Conservation (phyloP, 2,888 invertebrate species). For the Agrochola macilenta region DNA sequence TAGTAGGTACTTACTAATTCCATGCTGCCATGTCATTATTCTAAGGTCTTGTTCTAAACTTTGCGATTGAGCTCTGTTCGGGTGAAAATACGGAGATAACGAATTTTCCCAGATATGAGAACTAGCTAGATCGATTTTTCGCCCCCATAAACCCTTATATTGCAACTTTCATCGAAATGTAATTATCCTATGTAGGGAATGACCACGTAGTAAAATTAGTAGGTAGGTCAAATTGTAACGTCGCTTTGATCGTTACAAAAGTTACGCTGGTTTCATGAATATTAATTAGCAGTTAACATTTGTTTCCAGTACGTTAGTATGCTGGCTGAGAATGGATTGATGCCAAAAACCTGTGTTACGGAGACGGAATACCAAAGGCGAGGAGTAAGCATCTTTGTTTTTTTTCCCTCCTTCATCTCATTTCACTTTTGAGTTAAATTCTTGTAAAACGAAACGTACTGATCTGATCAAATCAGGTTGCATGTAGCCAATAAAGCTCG, state of each 20-base stretch:
- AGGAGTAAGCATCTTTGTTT: slow-evolving; percentile 48
- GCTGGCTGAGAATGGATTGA: slow-evolving; percentile 45
- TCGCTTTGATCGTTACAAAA: background rate
- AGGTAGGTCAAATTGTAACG: background rate
- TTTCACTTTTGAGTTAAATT: background rate
- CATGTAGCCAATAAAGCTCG: background rate
- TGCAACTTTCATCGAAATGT: too few relatives aligned
- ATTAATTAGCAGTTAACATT: background rate
- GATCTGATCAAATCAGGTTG: background rate
- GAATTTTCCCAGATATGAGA: too few relatives aligned
- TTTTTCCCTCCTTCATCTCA: background rate
- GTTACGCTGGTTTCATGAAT: background rate
- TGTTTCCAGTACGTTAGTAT: slow-evolving; percentile 43
- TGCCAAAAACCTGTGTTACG: slow-evolving; percentile 63
- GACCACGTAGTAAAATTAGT: background rate
- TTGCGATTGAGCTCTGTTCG: too few relatives aligned
- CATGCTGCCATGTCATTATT: too few relatives aligned
- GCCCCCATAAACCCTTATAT: too few relatives aligned
- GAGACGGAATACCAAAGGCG: slow-evolving; percentile 58
- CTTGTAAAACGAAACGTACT: background rate
- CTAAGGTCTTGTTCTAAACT: too few relatives aligned
- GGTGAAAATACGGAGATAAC: too few relatives aligned
- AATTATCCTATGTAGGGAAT: background rate
- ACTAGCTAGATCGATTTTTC: too few relatives aligned
- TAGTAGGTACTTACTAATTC: too few relatives aligned